Base-by-base conservation (phyloP, 2,113 vertebrate species). In the Orientallactaga bullata region DNA sequence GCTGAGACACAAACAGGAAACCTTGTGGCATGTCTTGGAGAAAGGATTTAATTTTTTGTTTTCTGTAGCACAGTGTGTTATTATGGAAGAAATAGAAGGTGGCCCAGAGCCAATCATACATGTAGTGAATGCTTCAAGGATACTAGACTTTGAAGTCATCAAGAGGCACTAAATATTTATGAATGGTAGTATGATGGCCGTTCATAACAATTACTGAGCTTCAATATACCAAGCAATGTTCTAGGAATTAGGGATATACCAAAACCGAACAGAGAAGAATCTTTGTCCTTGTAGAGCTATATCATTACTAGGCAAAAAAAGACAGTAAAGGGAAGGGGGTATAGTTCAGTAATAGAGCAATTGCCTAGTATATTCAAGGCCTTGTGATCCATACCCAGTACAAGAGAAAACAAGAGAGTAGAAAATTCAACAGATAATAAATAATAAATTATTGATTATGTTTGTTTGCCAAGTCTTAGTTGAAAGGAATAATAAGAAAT, bases 31-130 rank as follows among this genome's bases (percentile, higher is more conserved):
- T 71, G 10, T 9, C 51, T 18, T 69, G 68, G 17, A 37, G 42
- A 79, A 82, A 65, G 32, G 39, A 23, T 96, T 91, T 55, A 55
- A 26, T 21, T n/a, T 74, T 85, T 95, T 91, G 12, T 72, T 82
- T 93, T 55, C 20, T 72, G 4, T 28, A 63, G 32, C 24, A 63
- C 55, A 73, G 69, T 35, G 42, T 55, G 11, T 73, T 58, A 78
- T 42, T 7, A 81, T 3, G n/a, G 26, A 90, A 88, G 66, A 90
- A 73, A 15, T 63, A 51, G 42, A 91, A 88, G 11, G 26, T 79
- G 47, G 65, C 47, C 39, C 18, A 63, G n/a, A 30, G 35, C 73
- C 72, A 55, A 71, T 84, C n/a, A 74, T 80, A 60, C 10, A 89
- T 37, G 72, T 3, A 71, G 78, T 68, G 61, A 80, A 88, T 88